Conservation (phyloP, 2,888 invertebrate species). For the Euclidia mi region DNA sequence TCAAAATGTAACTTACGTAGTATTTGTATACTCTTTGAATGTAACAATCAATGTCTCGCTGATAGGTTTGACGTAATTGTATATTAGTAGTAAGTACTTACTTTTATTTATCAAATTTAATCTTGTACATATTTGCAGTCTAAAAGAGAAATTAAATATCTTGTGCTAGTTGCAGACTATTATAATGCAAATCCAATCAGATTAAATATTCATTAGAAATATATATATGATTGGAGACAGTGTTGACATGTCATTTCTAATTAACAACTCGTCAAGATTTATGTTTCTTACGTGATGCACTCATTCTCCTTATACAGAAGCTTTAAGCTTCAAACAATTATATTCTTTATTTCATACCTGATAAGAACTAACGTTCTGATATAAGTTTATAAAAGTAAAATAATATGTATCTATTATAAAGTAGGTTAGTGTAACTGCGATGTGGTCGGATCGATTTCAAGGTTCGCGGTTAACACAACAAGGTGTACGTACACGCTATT, state of each 20-base stretch:
- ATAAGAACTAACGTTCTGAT: conserved; percentile 34
- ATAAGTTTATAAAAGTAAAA: conserved; percentile 44
- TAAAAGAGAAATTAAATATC: no score
- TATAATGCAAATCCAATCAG: conserved; percentile 32
- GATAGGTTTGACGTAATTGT: no score
- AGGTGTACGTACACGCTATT: conserved; percentile 62
- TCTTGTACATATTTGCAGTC: no score
- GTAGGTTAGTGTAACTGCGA: conserved; percentile 77
- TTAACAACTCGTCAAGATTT: conserved; percentile 60
- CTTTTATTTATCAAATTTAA: no score
- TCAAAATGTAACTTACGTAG: no score
- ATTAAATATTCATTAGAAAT: conserved; percentile 40
- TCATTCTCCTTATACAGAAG: conserved; percentile 37
- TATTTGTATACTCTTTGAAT: no score
- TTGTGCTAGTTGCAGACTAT: no score
- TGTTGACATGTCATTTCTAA: conserved; percentile 64
- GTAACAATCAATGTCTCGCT: no score
- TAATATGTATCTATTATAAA: conserved; percentile 61
- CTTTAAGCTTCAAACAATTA: conserved; percentile 23
- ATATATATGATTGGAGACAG: conserved; percentile 50
- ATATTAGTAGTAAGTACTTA: no score
- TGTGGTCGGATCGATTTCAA: conserved; percentile 87
- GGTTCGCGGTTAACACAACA: conserved; percentile 75
- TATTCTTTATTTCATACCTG: conserved; percentile 25
- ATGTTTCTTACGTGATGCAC: conserved; percentile 47